Percentiles rank a stretch among this genome's conserved stretches.
These are phyloP conservation scores for Zeugodacus cucurbitae DNA, from an alignment of 1,140 invertebrate species.

Conservation along the genomic window DNA sequence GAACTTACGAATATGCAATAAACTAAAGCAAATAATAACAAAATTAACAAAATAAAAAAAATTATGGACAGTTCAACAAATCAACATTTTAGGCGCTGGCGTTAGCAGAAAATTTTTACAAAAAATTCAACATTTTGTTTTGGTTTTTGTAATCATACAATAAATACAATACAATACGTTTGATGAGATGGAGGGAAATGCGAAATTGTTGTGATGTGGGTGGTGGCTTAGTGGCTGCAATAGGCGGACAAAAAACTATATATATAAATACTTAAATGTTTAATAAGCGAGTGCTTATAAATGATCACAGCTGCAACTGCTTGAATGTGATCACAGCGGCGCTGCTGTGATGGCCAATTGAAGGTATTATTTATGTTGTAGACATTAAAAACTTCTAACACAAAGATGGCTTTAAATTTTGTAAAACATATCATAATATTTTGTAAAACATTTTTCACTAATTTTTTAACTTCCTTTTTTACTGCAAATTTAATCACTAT, in stretches of 20 bases:
- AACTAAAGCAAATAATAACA: neutral
- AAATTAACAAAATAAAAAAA: constrained; percentile 1
- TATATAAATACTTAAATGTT: neutral
- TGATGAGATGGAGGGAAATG: constrained; percentile 34
- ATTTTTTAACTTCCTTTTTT: no score
- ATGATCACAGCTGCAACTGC: neutral
- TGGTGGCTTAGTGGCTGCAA: constrained; percentile 32
- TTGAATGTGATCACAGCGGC: neutral
- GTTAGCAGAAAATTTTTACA: neutral
- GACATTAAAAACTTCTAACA: no score
- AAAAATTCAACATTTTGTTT: constrained; percentile 1
- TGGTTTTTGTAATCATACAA: constrained; percentile 27
- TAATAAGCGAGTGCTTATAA: constrained; percentile 15
- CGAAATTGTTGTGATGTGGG: constrained; percentile 25
- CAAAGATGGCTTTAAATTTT: no score
- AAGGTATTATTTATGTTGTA: neutral
- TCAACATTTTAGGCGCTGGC: neutral
- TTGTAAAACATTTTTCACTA: no score
- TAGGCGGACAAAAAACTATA: constrained; percentile 19
- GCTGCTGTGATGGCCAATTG: neutral
- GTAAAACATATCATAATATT: neutral
- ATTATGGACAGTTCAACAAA: neutral
- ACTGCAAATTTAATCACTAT: no score
- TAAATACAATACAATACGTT: neutral
- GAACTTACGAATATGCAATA: neutral